phyloP scores from a whole-genome alignment of 1,140 invertebrate genomes.

The Galendromus occidentalis region DNA sequence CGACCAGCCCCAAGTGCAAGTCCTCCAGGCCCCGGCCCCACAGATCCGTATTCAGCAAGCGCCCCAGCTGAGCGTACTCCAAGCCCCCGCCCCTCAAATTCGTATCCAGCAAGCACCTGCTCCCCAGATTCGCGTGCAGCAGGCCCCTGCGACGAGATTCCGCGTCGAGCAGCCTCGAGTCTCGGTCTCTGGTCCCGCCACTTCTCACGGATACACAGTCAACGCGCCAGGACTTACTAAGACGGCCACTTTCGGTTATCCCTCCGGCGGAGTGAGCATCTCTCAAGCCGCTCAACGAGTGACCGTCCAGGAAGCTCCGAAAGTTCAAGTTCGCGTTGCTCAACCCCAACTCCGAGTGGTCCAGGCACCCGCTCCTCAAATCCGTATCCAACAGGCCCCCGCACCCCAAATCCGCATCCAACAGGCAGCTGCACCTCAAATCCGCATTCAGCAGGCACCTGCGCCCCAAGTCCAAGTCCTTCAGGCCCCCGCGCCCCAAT shows the following conservation, averaged over 20 bases:
- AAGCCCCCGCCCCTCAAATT: not conserved
- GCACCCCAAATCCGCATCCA: not conserved
- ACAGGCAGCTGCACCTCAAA: not conserved
- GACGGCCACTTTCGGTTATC: not conserved
- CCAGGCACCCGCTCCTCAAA: not conserved
- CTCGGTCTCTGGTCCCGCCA: not conserved
- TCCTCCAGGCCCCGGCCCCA: not conserved
- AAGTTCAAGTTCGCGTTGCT: not conserved
- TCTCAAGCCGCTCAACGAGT: not conserved
- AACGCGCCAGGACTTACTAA: slow-evolving; percentile 4
- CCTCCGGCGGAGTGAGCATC: not conserved
- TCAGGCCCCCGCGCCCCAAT: not conserved
- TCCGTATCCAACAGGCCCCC: not conserved
- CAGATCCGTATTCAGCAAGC: not conserved
- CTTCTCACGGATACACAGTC: slow-evolving; percentile 7
- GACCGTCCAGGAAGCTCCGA: not conserved
- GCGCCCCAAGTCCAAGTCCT: not conserved
- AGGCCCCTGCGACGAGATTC: not conserved
- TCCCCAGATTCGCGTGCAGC: not conserved
- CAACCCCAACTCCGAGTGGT: not conserved
- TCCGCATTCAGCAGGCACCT: not conserved
- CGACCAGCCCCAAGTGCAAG: not conserved
- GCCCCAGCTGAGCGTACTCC: not conserved
- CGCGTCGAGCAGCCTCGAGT: not conserved
- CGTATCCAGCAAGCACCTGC: not conserved